Conservation (phyloP, 1,140 invertebrate species). For the Lamellibrachia luymesi region DNA sequence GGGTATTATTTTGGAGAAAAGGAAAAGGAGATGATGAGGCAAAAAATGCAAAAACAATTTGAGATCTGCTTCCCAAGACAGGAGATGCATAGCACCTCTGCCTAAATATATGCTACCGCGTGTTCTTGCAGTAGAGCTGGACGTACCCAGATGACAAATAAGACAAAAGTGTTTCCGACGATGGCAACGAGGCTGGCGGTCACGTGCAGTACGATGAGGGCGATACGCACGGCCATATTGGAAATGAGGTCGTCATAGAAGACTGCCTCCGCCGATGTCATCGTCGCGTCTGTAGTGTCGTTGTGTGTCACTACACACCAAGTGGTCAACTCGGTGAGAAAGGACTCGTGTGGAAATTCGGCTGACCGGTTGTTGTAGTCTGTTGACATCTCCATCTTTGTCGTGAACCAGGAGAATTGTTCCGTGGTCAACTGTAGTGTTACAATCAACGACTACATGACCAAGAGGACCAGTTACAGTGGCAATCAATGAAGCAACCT, state of each 20-base stretch:
- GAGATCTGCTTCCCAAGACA: too few relatives aligned
- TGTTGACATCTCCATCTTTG: not conserved
- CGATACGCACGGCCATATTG: not conserved
- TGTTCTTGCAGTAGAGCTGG: not conserved
- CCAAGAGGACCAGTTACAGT: not conserved
- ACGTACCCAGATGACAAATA: conserved; percentile 7
- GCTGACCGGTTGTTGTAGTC: not conserved
- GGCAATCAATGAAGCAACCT: not conserved
- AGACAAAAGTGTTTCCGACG: conserved; percentile 10
- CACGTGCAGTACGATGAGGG: not conserved
- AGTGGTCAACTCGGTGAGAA: not conserved
- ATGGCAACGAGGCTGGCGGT: conserved; percentile 8
- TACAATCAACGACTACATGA: not conserved
- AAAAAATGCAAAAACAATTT: too few relatives aligned
- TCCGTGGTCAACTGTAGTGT: not conserved
- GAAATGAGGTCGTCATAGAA: not conserved
- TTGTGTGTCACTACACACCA: not conserved
- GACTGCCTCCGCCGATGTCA: not conserved
- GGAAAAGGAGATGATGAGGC: too few relatives aligned
- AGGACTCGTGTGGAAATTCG: not conserved
- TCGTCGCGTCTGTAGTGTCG: not conserved
- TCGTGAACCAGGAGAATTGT: not conserved
- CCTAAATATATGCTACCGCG: not conserved
- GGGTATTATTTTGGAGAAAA: too few relatives aligned
- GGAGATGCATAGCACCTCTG: not conserved